These are phyloP conservation scores for Spea hammondii DNA, from an alignment of 2,797 vertebrate species.

Conservation along the genomic window DNA sequence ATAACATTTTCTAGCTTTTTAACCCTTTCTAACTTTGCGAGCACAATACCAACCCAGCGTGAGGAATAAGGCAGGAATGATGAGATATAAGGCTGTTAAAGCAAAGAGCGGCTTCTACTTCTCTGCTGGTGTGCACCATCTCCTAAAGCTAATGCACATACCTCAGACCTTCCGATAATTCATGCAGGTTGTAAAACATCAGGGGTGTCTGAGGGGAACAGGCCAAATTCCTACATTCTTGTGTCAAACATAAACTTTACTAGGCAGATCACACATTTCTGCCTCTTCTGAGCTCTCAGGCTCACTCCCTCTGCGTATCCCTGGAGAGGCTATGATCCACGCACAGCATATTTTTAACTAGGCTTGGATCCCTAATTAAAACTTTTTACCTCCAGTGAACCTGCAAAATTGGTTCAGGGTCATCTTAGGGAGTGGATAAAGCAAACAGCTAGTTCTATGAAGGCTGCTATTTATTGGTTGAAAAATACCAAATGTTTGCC, in stretches of 20 bases:
- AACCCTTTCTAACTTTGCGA: too few relatives aligned
- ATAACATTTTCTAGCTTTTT: too few relatives aligned
- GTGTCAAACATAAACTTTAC: slow-evolving; percentile 47
- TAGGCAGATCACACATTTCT: slow-evolving; percentile 34
- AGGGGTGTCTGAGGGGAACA: slow-evolving; percentile 48
- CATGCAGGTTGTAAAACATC: slow-evolving; percentile 51
- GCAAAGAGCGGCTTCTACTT: slow-evolving; percentile 26
- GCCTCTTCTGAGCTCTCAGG: slow-evolving; percentile 16
- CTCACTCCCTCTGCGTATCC: slow-evolving; percentile 20
- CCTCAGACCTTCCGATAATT: slow-evolving; percentile 35
- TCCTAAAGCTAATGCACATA: slow-evolving; percentile 26
- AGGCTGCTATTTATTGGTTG: too few relatives aligned
- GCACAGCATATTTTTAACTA: slow-evolving; percentile 46
- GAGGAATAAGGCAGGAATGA: too few relatives aligned
- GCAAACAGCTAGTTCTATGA: not conserved
- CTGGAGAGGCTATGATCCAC: slow-evolving; percentile 29
- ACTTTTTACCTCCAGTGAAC: slow-evolving; percentile 47
- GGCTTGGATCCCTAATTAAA: slow-evolving; percentile 44
- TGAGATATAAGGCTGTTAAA: not conserved
- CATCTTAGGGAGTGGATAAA: slow-evolving; percentile 21
- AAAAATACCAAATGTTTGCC: too few relatives aligned
- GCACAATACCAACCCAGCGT: too few relatives aligned
- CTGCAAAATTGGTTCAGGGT: slow-evolving; percentile 15
- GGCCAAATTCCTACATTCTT: slow-evolving; percentile 50
- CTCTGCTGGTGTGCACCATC: slow-evolving; percentile 37